Conservation (phyloP, 2,113 vertebrate species). For the Vombatus ursinus region DNA sequence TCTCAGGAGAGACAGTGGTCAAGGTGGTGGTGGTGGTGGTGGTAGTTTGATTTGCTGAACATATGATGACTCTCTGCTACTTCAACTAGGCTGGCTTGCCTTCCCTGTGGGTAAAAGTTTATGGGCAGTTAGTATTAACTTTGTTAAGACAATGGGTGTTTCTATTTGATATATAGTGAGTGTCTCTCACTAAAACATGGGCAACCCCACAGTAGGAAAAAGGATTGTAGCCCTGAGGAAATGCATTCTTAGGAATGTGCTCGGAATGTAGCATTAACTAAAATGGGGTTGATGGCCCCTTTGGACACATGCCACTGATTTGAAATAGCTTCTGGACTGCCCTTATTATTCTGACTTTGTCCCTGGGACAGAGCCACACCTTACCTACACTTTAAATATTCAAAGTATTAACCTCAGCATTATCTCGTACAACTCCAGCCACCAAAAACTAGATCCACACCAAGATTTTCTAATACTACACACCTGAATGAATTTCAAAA, state of each 20-base stretch:
- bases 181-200: neutral
- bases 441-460: neutral
- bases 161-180: neutral
- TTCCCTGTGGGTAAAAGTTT: neutral
- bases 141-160: neutral
- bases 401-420: neutral
- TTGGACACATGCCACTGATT: neutral
- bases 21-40: neutral
- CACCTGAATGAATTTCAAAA: neutral
- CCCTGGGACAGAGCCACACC: neutral
- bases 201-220: neutral
- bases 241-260: slow-evolving; percentile 1
- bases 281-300: neutral
- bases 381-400: neutral
- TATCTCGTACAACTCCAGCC: neutral
- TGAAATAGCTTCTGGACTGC: neutral
- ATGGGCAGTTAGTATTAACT: neutral
- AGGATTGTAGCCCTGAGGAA: neutral
- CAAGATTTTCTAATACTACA: neutral
- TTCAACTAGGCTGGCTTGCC: neutral
- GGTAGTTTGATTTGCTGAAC: neutral
- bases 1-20: neutral
- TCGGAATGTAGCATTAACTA: neutral
- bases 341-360: neutral
- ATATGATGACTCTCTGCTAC: neutral